A percentile compares a stretch with the other conserved stretches of the same genome.
Evolutionary conservation across 2,113 vertebrate genomes (phyloP).

Genomic region (Mirza zaza): DNA sequence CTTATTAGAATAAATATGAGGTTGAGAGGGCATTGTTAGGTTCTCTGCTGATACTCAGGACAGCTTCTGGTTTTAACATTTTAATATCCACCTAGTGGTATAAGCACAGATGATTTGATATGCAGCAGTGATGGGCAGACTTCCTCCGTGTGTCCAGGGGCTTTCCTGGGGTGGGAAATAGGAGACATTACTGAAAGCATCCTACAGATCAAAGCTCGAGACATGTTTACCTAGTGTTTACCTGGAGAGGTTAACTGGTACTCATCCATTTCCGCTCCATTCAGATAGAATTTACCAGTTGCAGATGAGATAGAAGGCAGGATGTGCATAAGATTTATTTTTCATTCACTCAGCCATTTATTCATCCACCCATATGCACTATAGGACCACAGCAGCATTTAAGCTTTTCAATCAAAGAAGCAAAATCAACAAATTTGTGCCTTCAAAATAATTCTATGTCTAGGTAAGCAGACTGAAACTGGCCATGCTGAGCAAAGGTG

Average conservation of each 20-base stretch:
- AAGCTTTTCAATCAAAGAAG: not conserved
- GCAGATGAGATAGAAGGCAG: too few relatives aligned
- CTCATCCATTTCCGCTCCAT: not conserved
- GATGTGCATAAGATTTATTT: not conserved
- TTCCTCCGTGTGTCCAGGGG: not conserved
- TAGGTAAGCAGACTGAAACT: not conserved
- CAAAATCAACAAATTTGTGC: not conserved
- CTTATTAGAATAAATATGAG: slow-evolving; percentile 32
- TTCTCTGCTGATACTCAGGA: not conserved
- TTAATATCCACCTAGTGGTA: not conserved
- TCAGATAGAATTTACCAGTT: not conserved
- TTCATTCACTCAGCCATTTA: not conserved
- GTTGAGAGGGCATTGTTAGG: not conserved
- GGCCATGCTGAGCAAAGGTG: not conserved
- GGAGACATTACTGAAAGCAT: not conserved
- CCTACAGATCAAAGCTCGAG: not conserved
- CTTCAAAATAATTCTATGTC: not conserved
- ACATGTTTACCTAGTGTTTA: not conserved
- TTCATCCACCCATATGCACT: not conserved
- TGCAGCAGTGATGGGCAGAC: not conserved
- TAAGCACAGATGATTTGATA: not conserved
- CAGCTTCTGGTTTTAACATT: not conserved
- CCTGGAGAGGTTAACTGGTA: not conserved
- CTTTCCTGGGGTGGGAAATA: not conserved
- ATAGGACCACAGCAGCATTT: not conserved